phyloP scores from a whole-genome alignment of 2,797 vertebrate genomes.

The Tiaroga cobitis region DNA sequence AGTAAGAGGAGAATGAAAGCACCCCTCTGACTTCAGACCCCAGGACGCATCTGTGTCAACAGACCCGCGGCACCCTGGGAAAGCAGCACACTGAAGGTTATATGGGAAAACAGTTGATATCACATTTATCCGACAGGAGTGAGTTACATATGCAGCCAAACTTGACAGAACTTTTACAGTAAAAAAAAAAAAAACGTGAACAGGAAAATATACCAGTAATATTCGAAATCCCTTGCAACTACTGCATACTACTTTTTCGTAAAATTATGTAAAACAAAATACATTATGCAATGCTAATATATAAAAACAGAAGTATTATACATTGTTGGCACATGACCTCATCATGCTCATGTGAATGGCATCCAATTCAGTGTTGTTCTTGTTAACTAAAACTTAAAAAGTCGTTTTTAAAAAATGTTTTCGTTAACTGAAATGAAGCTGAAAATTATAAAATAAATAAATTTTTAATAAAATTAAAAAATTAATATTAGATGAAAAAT shows the following conservation, averaged over 20 bases:
- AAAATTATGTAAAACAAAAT: neutral
- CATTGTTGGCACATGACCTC: neutral
- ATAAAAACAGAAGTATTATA: neutral
- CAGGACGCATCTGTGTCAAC: slow-evolving; percentile 61
- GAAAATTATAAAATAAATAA: neutral
- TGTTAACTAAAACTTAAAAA: neutral
- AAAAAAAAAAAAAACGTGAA: neutral
- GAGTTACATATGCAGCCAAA: neutral
- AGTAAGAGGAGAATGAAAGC: slow-evolving; percentile 57
- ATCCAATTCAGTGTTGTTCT: neutral
- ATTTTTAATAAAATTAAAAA: neutral
- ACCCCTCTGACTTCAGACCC: slow-evolving; percentile 53
- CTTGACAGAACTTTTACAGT: neutral
- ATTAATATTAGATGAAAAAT: neutral
- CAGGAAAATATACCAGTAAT: neutral
- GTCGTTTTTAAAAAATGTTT: neutral
- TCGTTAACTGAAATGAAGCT: neutral
- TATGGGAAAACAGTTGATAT: slow-evolving; percentile 11
- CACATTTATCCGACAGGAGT: slow-evolving; percentile 2
- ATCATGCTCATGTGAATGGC: neutral
- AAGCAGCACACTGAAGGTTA: slow-evolving; percentile 33
- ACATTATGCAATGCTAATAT: too few relatives aligned
- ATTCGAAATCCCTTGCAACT: neutral
- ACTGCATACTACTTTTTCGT: neutral
- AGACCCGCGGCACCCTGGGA: slow-evolving; percentile 45